Conservation (phyloP, 1,140 invertebrate species). For the Drosophila arawakana region DNA sequence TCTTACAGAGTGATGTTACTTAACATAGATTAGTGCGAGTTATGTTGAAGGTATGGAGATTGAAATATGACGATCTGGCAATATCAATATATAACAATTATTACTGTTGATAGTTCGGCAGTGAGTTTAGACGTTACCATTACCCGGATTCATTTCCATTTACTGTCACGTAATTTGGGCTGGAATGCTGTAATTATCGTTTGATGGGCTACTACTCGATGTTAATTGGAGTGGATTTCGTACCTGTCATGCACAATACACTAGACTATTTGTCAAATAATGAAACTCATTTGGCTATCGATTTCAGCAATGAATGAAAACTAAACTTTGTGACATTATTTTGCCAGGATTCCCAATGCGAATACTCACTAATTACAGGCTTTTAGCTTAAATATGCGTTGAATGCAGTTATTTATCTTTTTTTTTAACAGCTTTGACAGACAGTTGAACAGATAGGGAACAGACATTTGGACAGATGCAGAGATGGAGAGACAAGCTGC, state of each 20-base stretch:
- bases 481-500: conserved; percentile 30
- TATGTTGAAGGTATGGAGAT: no score
- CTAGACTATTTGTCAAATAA: conserved; percentile 27
- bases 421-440: conserved; percentile 18
- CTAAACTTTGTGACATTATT: neutral
- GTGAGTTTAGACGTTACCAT: conserved; percentile 4
- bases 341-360: neutral
- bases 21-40: no score
- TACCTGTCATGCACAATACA: conserved; percentile 8
- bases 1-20: no score
- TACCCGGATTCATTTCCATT: conserved; percentile 2
- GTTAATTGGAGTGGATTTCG: conserved; percentile 48
- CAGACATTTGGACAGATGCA: conserved; percentile 34
- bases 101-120: neutral
- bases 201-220: conserved; percentile 44
- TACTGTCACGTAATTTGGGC: conserved; percentile 26
- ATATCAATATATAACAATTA: no score
- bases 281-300: conserved; percentile 49
- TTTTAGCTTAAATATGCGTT: conserved; percentile 32
- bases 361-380: conserved; percentile 32
- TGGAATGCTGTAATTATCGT: conserved; percentile 35
- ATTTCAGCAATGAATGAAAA: conserved; percentile 22
- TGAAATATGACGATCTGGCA: no score
- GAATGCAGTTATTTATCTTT: conserved; percentile 16
- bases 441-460: conserved; percentile 32